phyloP scores from a whole-genome alignment of 1,140 invertebrate genomes.

The Eumeta japonica region DNA sequence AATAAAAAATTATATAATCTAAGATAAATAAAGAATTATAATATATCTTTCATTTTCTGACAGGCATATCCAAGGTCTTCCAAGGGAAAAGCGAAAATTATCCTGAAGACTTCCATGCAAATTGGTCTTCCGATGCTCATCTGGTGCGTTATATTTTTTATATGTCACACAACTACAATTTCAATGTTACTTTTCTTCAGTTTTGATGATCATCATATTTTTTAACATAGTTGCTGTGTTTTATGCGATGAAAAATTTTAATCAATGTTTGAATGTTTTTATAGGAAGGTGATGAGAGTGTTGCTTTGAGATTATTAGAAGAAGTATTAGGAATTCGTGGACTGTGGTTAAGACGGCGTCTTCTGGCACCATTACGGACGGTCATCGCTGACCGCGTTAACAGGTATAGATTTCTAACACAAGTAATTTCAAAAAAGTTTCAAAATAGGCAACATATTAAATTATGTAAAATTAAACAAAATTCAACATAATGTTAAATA shows the following conservation, averaged over 20 bases:
- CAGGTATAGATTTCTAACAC: slow-evolving; percentile 18
- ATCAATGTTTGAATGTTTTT: too few species aligned
- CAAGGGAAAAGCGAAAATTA: slow-evolving; percentile 46
- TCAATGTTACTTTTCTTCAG: too few species aligned
- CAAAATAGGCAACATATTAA: too few species aligned
- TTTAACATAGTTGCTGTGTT: too few species aligned
- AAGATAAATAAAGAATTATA: too few species aligned
- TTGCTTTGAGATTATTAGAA: slow-evolving; percentile 34
- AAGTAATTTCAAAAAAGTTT: not conserved
- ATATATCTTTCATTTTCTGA: too few species aligned
- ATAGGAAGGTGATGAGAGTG: slow-evolving; percentile 43
- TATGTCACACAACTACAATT: slow-evolving; percentile 5
- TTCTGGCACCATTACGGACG: slow-evolving; percentile 38
- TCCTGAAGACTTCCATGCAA: slow-evolving; percentile 30
- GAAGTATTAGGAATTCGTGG: slow-evolving; percentile 42
- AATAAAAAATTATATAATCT: too few species aligned
- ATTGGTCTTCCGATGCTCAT: slow-evolving; percentile 34
- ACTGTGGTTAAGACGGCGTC: slow-evolving; percentile 33
- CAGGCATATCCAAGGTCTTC: slow-evolving; percentile 52
- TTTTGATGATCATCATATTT: too few species aligned
- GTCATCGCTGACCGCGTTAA: slow-evolving; percentile 43
- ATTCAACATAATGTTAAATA: too few species aligned
- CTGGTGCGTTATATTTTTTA: slow-evolving; percentile 27
- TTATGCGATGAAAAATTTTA: too few species aligned
- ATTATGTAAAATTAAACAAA: too few species aligned